A percentile compares a stretch with the other conserved stretches of the same genome.
Evolutionary conservation across 2,113 vertebrate genomes (phyloP).

Genomic region (Pomatorhinus ruficollis): DNA sequence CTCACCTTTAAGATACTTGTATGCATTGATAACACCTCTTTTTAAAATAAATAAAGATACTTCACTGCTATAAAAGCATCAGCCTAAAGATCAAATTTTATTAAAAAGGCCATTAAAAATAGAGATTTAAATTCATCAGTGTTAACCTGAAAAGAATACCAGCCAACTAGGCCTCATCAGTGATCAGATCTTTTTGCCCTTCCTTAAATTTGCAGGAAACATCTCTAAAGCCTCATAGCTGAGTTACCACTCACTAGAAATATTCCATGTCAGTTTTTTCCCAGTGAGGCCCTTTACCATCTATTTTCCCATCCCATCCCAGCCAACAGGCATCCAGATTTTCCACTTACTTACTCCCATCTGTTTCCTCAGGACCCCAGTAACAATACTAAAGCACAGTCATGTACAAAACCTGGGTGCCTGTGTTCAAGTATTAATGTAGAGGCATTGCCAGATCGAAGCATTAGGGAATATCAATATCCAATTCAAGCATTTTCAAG

Average conservation of each 20-base stretch:
- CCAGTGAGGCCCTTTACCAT: neutral
- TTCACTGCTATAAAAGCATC: neutral
- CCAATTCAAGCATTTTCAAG: neutral
- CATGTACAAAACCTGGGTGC: neutral
- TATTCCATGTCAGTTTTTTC: neutral
- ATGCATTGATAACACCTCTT: neutral
- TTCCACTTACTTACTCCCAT: neutral
- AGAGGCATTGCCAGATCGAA: neutral
- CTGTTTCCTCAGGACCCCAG: neutral
- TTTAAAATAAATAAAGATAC: neutral
- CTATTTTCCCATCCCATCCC: neutral
- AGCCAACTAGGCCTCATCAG: neutral
- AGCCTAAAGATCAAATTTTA: neutral
- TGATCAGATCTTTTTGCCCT: neutral
- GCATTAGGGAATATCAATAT: neutral
- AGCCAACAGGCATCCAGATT: neutral
- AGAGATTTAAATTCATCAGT: neutral
- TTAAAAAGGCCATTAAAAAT: neutral
- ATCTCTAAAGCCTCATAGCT: neutral
- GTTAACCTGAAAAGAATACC: neutral
- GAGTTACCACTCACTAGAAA: neutral
- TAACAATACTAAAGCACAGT: neutral
- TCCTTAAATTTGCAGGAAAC: neutral
- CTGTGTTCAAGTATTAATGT: neutral
- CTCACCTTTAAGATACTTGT: neutral